Percentiles rank a stretch among this genome's conserved stretches.
Conservation (phyloP, 2,113 vertebrate species). For the Sialia sialis region DNA sequence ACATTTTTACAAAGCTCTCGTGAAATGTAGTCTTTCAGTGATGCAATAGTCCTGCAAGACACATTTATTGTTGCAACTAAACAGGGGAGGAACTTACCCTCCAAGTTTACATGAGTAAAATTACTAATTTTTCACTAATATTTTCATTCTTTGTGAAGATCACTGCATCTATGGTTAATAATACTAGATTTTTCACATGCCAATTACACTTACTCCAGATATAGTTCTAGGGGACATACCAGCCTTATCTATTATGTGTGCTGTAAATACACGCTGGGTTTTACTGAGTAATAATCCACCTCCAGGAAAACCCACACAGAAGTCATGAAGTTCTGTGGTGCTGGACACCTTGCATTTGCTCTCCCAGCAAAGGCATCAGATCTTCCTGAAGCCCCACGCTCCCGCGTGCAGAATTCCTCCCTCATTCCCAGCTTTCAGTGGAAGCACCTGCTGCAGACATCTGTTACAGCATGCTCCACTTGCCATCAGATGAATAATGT, state of each 20-base stretch:
- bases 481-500: constrained; percentile 1
- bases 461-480: not conserved
- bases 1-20: not conserved
- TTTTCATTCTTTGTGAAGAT: not conserved
- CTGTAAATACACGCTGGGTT: not conserved
- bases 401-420: not conserved
- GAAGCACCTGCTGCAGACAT: constrained; percentile 60
- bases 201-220: not conserved
- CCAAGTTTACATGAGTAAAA: not conserved
- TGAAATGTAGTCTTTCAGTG: not conserved
- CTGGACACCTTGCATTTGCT: not conserved
- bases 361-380: not conserved
- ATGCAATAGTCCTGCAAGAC: not conserved
- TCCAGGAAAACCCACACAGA: not conserved
- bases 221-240: not conserved
- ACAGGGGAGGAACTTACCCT: not conserved
- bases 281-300: not conserved
- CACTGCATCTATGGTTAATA: not conserved
- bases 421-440: not conserved
- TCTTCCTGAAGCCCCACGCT: not conserved
- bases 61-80: not conserved
- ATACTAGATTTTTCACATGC: not conserved
- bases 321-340: not conserved
- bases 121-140: not conserved
- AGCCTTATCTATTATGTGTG: not conserved